These are phyloP conservation scores for Sclerurus mexicanus DNA, from an alignment of 2,113 vertebrate species.

Conservation along the genomic window DNA sequence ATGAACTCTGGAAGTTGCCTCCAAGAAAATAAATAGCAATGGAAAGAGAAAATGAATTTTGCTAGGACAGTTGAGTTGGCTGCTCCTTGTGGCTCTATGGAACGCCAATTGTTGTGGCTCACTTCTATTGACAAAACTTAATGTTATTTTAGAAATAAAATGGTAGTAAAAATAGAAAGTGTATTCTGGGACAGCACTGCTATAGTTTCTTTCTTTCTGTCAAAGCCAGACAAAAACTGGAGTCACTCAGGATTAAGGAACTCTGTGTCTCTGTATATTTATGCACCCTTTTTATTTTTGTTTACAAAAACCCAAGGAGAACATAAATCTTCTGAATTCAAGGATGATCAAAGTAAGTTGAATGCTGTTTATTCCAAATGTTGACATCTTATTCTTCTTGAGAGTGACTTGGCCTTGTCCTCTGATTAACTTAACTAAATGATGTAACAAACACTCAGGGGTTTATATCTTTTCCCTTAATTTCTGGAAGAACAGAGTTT, in stretches of 20 bases:
- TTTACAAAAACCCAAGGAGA: not conserved
- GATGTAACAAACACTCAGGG: not conserved
- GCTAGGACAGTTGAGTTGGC: fast-evolving
- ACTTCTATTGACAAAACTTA: not conserved
- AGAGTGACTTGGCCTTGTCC: not conserved
- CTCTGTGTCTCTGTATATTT: not conserved
- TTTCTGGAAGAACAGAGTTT: not conserved
- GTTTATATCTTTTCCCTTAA: not conserved
- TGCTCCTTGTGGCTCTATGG: not conserved
- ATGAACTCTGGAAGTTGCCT: not conserved
- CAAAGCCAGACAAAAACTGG: not conserved
- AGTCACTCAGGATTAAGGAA: not conserved
- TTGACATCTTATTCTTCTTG: not conserved
- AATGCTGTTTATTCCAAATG: not conserved
- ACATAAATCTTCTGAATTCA: not conserved
- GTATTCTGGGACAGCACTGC: not conserved
- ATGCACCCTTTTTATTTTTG: not conserved
- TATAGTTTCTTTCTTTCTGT: not conserved
- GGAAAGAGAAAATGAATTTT: not conserved
- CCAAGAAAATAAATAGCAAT: not conserved
- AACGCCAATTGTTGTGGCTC: not conserved
- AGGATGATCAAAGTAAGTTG: not conserved
- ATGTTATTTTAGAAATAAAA: not conserved
- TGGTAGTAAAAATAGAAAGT: not conserved
- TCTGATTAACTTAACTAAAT: not conserved